Conservation (phyloP, 2,113 vertebrate genomes). For the Ardeotis arabs region DNA sequence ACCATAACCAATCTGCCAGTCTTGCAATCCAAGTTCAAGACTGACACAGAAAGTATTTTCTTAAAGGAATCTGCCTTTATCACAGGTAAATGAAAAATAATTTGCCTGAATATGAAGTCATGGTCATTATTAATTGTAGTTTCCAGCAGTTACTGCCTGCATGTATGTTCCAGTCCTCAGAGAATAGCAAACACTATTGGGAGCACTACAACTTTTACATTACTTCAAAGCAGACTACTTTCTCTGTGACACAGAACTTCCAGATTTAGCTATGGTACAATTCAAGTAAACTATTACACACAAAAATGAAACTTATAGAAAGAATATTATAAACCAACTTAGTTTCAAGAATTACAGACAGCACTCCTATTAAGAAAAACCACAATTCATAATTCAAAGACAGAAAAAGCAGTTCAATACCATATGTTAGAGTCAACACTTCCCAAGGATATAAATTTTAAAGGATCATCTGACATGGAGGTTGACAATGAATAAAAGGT, state of each 20-base stretch:
- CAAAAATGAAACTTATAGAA: not conserved
- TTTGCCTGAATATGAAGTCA: not conserved
- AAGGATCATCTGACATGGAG: not conserved
- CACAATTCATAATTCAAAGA: not conserved
- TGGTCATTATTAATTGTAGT: not conserved
- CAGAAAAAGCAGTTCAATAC: not conserved
- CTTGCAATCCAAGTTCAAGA: not conserved
- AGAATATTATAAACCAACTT: not conserved
- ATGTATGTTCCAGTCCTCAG: not conserved
- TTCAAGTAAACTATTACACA: not conserved
- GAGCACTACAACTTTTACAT: not conserved
- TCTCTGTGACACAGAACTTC: not conserved
- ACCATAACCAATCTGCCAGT: not conserved
- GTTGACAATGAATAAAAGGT: not conserved
- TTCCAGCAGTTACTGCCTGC: not conserved
- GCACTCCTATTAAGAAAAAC: not conserved
- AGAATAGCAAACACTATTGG: not conserved
- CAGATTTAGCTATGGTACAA: not conserved
- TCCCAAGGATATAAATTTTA: not conserved
- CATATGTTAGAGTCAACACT: not conserved
- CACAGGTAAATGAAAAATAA: not conserved
- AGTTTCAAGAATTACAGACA: not conserved
- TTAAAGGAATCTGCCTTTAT: not conserved
- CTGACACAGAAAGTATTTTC: not conserved
- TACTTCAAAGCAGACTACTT: not conserved